Evolutionary conservation across 2,113 vertebrate genomes (phyloP).

Genomic region (Mastomys coucha): DNA sequence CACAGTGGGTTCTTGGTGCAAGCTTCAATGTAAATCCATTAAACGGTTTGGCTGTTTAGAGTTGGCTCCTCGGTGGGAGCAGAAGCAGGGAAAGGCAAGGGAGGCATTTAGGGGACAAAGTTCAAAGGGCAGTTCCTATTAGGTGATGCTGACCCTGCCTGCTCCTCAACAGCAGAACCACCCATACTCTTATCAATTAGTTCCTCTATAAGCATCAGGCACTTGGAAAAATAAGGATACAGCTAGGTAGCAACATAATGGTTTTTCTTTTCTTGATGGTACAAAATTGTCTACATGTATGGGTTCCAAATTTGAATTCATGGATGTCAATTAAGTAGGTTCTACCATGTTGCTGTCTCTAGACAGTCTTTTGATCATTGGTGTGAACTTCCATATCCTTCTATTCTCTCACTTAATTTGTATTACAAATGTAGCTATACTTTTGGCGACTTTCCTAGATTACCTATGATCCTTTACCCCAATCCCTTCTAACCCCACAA

Average conservation of each 20-base stretch:
- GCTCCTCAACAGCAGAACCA: background rate
- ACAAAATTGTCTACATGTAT: background rate
- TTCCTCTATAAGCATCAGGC: background rate
- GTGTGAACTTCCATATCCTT: background rate
- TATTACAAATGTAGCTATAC: background rate
- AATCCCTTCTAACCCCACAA: too few relatives aligned
- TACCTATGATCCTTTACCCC: too few relatives aligned
- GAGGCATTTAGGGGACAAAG: background rate
- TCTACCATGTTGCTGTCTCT: background rate
- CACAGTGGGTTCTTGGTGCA: background rate
- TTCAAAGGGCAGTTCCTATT: background rate
- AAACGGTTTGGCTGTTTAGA: background rate
- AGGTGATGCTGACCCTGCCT: background rate
- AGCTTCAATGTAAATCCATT: background rate
- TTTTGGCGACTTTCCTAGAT: too few relatives aligned
- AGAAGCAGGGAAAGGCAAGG: background rate
- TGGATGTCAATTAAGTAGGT: background rate
- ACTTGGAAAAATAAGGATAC: background rate
- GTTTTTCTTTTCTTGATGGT: background rate
- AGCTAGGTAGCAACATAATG: background rate
- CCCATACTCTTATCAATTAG: background rate
- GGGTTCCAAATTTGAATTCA: background rate
- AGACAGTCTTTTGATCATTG: background rate
- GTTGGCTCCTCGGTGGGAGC: background rate
- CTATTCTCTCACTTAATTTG: conserved; percentile 10